Evolutionary conservation across 1,140 invertebrate genomes (phyloP).

Genomic region (Bombus soroeensis): DNA sequence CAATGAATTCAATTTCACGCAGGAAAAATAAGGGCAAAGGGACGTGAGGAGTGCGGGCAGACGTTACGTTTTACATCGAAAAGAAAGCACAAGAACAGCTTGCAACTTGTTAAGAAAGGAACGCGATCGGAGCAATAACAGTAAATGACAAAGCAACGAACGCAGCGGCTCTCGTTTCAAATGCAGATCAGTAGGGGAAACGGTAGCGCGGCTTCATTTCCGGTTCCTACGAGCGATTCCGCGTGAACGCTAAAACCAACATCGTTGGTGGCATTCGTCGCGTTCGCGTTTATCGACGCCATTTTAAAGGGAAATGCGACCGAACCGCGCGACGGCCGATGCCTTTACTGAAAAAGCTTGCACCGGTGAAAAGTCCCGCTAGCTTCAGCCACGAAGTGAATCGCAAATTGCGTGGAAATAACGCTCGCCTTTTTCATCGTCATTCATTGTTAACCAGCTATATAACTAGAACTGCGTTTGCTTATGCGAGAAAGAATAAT

Average conservation of each 20-base stretch:
- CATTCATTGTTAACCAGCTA: background rate
- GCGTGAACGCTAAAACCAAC: slow-evolving; percentile 57
- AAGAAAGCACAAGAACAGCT: background rate
- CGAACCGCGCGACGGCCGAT: slow-evolving; percentile 2
- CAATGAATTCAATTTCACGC: background rate
- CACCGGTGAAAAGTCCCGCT: slow-evolving; percentile 6
- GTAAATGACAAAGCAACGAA: slow-evolving; percentile 59
- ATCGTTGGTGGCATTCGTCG: slow-evolving; percentile 27
- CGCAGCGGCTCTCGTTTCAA: slow-evolving; percentile 46
- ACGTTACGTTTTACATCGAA: background rate
- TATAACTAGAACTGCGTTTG: background rate
- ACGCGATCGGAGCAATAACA: slow-evolving; percentile 39
- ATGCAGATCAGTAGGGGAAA: slow-evolving; percentile 56
- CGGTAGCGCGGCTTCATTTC: slow-evolving; percentile 57
- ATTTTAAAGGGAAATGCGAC: slow-evolving; percentile 62
- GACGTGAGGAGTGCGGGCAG: too few species aligned
- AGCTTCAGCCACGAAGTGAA: background rate
- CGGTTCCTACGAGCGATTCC: slow-evolving; percentile 51
- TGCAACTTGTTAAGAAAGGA: slow-evolving; percentile 17
- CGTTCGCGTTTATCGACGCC: slow-evolving; percentile 49
- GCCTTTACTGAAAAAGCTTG: slow-evolving; percentile 18
- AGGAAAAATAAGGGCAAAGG: too few species aligned
- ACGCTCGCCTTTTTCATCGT: background rate
- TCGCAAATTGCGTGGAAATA: slow-evolving; percentile 23
- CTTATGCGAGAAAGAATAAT: background rate